A percentile compares a stretch with the other conserved stretches of the same genome.
phyloP scores from a whole-genome alignment of 2,888 invertebrate species.

The Eucera pruinosa region DNA sequence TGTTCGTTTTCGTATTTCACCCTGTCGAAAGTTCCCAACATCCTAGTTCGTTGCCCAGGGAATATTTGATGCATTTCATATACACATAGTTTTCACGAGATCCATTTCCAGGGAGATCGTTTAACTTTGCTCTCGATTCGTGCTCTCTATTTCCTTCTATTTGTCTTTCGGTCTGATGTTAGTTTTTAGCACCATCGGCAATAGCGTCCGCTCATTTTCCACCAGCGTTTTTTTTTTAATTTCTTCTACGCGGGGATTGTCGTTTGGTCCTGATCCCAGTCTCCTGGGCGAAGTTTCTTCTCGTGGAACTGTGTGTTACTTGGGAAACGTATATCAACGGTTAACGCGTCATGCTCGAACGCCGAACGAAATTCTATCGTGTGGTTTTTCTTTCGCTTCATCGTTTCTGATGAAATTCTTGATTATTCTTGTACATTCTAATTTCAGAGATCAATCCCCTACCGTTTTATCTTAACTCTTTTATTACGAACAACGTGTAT shows the following conservation, averaged over 20 bases:
- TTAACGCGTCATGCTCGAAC: too few relatives aligned
- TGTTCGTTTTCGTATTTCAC: constrained; percentile 36
- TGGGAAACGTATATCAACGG: too few relatives aligned
- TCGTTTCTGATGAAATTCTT: too few relatives aligned
- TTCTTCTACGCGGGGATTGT: constrained; percentile 1
- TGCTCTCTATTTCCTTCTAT: constrained; percentile 11
- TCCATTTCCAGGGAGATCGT: too few relatives aligned
- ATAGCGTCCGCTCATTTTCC: constrained; percentile 15
- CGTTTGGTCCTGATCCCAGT: background rate
- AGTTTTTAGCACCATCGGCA: constrained; percentile 9
- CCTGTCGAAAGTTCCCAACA: constrained; percentile 5
- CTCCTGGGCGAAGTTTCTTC: background rate
- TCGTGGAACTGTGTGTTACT: too few relatives aligned
- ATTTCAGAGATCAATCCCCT: too few relatives aligned
- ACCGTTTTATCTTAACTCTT: too few relatives aligned
- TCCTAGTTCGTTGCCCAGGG: background rate
- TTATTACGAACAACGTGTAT: too few relatives aligned
- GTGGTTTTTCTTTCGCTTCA: too few relatives aligned
- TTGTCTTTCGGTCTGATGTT: constrained; percentile 18
- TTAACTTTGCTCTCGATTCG: constrained; percentile 10
- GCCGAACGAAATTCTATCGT: too few relatives aligned
- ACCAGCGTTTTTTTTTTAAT: constrained; percentile 16
- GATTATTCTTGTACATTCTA: too few relatives aligned
- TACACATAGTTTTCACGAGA: background rate
- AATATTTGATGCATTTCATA: constrained; percentile 38